phyloP scores from a whole-genome alignment of 2,888 invertebrate species.

The Ypsolopha sequella region DNA sequence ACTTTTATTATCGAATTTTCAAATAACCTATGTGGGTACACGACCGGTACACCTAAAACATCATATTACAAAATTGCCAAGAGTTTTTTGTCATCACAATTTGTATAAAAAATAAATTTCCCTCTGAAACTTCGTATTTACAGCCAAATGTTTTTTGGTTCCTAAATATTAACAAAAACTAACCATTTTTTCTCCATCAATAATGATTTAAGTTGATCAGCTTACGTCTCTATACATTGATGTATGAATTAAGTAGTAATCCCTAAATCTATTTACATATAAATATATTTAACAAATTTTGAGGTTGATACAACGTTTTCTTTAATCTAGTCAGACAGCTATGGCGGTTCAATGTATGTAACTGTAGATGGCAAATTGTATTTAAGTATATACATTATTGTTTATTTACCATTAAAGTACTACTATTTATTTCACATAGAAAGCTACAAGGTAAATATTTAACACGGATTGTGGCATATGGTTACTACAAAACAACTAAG shows the following conservation, averaged over 20 bases:
- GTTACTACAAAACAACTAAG: no score
- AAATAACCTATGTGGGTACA: conserved; percentile 21
- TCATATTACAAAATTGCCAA: conserved; percentile 37
- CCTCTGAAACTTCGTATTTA: conserved; percentile 44
- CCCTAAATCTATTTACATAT: neutral
- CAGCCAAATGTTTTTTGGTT: conserved; percentile 16
- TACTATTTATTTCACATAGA: no score
- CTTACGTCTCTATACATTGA: no score
- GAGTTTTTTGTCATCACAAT: conserved; percentile 33
- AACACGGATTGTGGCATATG: no score
- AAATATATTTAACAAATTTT: neutral
- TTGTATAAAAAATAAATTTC: conserved; percentile 53
- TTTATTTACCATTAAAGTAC: no score
- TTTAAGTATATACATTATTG: no score
- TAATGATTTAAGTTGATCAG: no score
- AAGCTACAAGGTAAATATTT: no score
- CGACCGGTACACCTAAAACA: conserved; percentile 22
- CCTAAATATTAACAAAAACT: neutral
- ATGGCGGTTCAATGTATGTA: no score
- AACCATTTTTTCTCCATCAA: no score
- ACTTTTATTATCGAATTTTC: conserved; percentile 50
- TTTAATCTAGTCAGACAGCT: no score
- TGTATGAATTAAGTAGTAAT: neutral
- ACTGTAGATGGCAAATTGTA: no score
- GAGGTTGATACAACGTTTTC: neutral